Conservation (phyloP, 2,888 invertebrate species). For the Drepanosiphum platanoidis region DNA sequence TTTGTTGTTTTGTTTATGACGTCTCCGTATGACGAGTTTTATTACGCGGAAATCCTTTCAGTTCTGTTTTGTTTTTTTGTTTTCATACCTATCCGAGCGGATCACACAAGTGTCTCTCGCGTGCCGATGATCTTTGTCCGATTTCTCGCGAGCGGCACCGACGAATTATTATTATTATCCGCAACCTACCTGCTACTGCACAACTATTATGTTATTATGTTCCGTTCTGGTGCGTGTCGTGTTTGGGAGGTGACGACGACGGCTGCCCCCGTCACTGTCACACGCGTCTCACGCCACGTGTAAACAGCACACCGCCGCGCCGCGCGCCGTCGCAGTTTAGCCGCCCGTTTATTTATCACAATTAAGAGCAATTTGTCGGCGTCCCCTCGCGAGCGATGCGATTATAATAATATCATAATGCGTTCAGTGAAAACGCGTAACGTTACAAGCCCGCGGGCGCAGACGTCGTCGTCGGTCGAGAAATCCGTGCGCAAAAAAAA, state of each 20-base stretch:
- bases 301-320: background rate
- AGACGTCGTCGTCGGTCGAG: background rate
- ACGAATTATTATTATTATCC: background rate
- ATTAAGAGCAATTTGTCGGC: background rate
- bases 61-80: background rate
- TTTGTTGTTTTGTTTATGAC: too few relatives aligned
- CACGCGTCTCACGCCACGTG: background rate
- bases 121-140: background rate
- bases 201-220: background rate
- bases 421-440: background rate
- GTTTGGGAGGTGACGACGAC: background rate
- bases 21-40: too few relatives aligned
- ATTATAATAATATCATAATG: background rate
- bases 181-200: background rate
- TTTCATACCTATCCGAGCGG: background rate
- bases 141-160: conserved; percentile 4
- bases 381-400: background rate
- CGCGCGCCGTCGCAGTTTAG: background rate
- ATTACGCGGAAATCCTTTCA: background rate
- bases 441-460: background rate
- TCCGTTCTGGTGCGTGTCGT: background rate
- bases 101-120: conserved; percentile 11
- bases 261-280: background rate
- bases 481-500: background rate
- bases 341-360: background rate